Evolutionary conservation across 2,113 vertebrate species (phyloP).

Genomic region (Larimichthys polyactis): DNA sequence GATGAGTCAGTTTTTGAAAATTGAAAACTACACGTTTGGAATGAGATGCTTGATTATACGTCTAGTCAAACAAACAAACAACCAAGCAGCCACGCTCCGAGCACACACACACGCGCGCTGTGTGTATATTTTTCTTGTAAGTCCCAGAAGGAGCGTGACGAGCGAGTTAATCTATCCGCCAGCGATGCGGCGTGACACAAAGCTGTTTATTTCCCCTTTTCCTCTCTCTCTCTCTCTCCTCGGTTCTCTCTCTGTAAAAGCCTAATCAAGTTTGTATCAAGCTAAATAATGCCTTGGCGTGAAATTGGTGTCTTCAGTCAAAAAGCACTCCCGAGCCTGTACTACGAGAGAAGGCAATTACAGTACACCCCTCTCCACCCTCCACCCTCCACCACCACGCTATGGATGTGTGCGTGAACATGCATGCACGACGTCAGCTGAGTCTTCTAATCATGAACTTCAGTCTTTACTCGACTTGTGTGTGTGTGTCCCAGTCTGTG

Average conservation of each 20-base stretch:
- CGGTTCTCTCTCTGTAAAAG: slow-evolving; percentile 61
- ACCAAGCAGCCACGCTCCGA: slow-evolving; percentile 50
- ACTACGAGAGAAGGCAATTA: slow-evolving; percentile 83
- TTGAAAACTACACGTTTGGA: not conserved
- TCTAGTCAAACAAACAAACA: slow-evolving; percentile 61
- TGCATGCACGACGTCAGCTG: not conserved
- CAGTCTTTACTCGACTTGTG: slow-evolving; percentile 24
- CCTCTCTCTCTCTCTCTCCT: slow-evolving; percentile 30
- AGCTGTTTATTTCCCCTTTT: slow-evolving; percentile 69
- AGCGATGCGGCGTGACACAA: slow-evolving; percentile 73
- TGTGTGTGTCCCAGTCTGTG: slow-evolving; percentile 39
- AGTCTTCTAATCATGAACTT: slow-evolving; percentile 34
- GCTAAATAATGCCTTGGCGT: slow-evolving; percentile 84
- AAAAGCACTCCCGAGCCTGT: slow-evolving; percentile 80
- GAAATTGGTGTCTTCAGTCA: slow-evolving; percentile 83
- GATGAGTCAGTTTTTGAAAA: not conserved
- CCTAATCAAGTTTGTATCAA: slow-evolving; percentile 86
- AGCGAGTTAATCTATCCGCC: slow-evolving; percentile 83
- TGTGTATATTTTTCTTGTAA: slow-evolving; percentile 62
- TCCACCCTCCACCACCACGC: slow-evolving; percentile 10
- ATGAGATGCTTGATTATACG: slow-evolving; percentile 35
- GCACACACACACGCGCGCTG: slow-evolving; percentile 19
- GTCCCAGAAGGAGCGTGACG: slow-evolving; percentile 78
- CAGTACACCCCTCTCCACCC: slow-evolving; percentile 5
- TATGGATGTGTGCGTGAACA: slow-evolving; percentile 23